Conservation (phyloP, 1,140 invertebrate species). For the Triops cancriformis region DNA sequence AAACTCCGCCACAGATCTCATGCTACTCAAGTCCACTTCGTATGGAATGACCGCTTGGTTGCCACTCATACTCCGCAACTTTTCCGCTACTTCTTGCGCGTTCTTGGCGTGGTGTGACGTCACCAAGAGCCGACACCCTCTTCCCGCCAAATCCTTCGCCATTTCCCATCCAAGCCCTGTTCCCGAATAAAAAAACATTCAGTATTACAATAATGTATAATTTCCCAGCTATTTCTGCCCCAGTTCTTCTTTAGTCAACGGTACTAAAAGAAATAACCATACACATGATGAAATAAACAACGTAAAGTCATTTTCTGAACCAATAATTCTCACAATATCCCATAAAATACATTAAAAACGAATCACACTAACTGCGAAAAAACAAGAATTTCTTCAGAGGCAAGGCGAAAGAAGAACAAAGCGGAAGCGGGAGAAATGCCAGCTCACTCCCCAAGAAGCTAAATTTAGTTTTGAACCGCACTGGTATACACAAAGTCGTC, state of each 20-base stretch:
- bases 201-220: neutral
- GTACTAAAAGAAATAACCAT: too few species aligned
- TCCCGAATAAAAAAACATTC: neutral
- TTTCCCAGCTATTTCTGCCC: neutral
- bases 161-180: constrained; percentile 47
- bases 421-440: too few species aligned
- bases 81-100: constrained; percentile 42
- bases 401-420: too few species aligned
- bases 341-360: too few species aligned
- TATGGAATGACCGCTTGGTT: constrained; percentile 34
- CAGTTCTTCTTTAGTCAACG: too few species aligned
- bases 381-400: too few species aligned
- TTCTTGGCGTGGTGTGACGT: neutral
- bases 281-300: too few species aligned
- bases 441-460: too few species aligned
- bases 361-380: too few species aligned
- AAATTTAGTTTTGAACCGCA: too few species aligned
- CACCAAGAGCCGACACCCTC: constrained; percentile 43
- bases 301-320: too few species aligned
- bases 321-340: too few species aligned
- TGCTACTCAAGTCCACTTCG: constrained; percentile 37
- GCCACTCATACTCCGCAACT: constrained; percentile 35
- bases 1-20: constrained; percentile 38
- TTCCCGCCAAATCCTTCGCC: constrained; percentile 41
- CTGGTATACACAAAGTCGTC: neutral